Evolutionary conservation across 2,797 vertebrate species (phyloP), one percentile per base, ranked within the genome.

Genomic region (Podarcis siculus): DNA sequence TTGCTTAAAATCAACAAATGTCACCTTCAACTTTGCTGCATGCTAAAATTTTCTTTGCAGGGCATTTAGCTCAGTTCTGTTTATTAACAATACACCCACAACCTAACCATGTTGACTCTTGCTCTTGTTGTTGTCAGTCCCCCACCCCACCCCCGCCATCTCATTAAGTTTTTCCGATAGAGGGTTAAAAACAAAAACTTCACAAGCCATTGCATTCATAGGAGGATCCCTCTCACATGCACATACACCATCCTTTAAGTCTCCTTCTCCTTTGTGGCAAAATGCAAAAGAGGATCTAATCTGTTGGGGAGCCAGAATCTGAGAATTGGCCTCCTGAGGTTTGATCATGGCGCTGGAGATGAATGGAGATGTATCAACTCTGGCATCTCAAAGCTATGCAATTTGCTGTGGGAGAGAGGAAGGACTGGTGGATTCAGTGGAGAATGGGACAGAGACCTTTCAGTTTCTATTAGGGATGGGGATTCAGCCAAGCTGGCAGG

Each of bases 241-340:
- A 61, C 58, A 61, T 5, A 61, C 58, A 23, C 25, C 76, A 97
- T 97, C 93, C 98, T 98, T 95, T 98, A 97, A 98, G 95, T 95
- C 95, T 97, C 84, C 96, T 97, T 91, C 93, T 98, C 90, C 97
- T 71, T 98, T 91, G 15, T 97, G 97, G 94, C 97, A 90, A 96
- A 77, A 98, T 97, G 94, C 21, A 95, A 85, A 91, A 92, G 76
- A 32, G 97, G 96, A 92, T 97, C 97, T 42, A 97, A 98, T 66
- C 97, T 98, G 30, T 97, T 97, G 94, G 97, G 97, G 95, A 97
- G 96, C 82, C 97, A 97, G 78, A 96, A 89, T 17, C 93, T 96
- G 93, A 97, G 97, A 93, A 76, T 13, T 87, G 88, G 78, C 64
- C 89, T 87, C 71, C 0, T 82, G 82, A 88, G 89, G 1, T 5